Evolutionary conservation across 2,888 invertebrate genomes (phyloP).

Genomic region (Lithophane socia): DNA sequence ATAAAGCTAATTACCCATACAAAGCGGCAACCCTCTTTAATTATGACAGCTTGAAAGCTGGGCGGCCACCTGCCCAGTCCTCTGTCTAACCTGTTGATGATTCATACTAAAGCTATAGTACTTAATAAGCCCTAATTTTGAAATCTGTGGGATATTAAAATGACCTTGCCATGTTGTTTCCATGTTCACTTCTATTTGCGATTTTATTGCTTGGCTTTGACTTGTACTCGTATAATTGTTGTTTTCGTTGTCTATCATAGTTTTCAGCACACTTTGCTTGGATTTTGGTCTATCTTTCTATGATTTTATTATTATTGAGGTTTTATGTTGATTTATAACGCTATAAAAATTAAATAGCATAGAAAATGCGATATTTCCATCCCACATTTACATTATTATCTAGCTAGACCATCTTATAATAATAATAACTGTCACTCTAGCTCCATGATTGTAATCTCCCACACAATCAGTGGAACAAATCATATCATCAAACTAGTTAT

Average conservation of each 20-base stretch:
- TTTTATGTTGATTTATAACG: constrained; percentile 5
- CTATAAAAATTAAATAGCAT: constrained; percentile 21
- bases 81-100: constrained; percentile 64
- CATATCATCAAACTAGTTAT: constrained; percentile 78
- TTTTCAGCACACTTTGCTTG: not conserved
- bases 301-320: not conserved
- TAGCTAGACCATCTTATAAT: constrained; percentile 43
- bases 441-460: constrained; percentile 50
- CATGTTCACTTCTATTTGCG: constrained; percentile 1
- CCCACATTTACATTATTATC: constrained; percentile 13
- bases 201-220: not conserved
- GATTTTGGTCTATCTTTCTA: not conserved
- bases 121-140: constrained; percentile 51
- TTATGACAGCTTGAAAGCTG: constrained; percentile 78
- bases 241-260: not conserved
- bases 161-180: constrained; percentile 27
- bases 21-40: constrained; percentile 74
- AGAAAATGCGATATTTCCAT: constrained; percentile 18
- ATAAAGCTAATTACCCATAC: constrained; percentile 75
- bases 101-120: constrained; percentile 62
- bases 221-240: not conserved
- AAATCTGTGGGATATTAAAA: constrained; percentile 50
- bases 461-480: constrained; percentile 71
- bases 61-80: constrained; percentile 71
- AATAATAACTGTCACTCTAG: constrained; percentile 38